Evolutionary conservation across 2,888 invertebrate genomes (phyloP).

Genomic region (Drosophila colorata): DNA sequence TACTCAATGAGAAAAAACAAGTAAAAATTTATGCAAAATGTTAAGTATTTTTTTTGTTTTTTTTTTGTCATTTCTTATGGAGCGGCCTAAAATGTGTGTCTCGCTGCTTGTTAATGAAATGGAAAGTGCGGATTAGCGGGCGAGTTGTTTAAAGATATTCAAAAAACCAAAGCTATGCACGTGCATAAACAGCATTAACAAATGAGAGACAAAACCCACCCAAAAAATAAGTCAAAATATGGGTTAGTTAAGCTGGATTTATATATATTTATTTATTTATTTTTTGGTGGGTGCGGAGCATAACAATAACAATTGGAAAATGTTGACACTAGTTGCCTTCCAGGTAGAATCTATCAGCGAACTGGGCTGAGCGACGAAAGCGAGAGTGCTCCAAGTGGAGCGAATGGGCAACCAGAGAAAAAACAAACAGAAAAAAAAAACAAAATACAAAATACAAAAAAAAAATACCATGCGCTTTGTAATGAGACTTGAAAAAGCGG

Average conservation of each 20-base stretch:
- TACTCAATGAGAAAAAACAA: constrained; percentile 4
- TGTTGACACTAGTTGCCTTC: constrained; percentile 33
- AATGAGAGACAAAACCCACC: constrained; percentile 17
- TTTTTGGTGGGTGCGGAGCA: background rate
- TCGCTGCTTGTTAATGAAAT: constrained; percentile 54
- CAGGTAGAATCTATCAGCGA: constrained; percentile 66
- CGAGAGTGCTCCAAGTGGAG: constrained; percentile 65
- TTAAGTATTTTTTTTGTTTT: constrained; percentile 4
- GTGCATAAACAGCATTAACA: constrained; percentile 58
- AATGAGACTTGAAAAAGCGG: constrained; percentile 50
- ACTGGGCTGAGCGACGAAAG: constrained; percentile 57
- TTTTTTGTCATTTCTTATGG: constrained; percentile 10
- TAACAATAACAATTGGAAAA: background rate
- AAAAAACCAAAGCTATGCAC: constrained; percentile 38
- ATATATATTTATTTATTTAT: background rate
- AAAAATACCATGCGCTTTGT: constrained; percentile 34
- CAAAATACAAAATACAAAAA: constrained; percentile 18
- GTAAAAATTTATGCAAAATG: constrained; percentile 15
- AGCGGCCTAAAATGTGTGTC: constrained; percentile 9
- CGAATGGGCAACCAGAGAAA: constrained; percentile 11
- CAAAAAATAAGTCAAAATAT: constrained; percentile 6
- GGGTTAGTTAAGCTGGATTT: constrained; percentile 19
- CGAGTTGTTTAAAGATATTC: constrained; percentile 17
- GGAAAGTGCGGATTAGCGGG: constrained; percentile 67
- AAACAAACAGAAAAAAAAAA: constrained; percentile 1